Percentiles rank a stretch among this genome's conserved stretches.
phyloP scores from a whole-genome alignment of 1,140 invertebrate species.

The Anastrepha obliqua region DNA sequence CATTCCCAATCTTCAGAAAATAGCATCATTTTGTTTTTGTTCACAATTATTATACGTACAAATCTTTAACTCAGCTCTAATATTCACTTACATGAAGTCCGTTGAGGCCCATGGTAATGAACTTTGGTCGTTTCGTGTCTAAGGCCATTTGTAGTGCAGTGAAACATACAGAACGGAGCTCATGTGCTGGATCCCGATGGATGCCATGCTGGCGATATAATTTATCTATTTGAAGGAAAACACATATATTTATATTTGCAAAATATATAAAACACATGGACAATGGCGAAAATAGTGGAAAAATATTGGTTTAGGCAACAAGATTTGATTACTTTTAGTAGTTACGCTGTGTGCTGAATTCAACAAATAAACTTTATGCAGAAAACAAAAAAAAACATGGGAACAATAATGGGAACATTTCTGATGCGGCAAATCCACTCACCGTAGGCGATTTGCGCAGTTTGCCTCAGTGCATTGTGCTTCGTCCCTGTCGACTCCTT shows the following conservation, averaged over 20 bases:
- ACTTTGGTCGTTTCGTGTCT: conserved; percentile 89
- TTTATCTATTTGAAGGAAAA: conserved; percentile 79
- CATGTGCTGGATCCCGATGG: conserved; percentile 86
- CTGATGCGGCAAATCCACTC: conserved; percentile 62
- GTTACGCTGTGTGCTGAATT: too few species aligned
- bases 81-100: conserved; percentile 86
- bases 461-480: conserved; percentile 82
- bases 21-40: too few species aligned
- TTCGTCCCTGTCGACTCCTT: conserved; percentile 86
- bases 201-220: conserved; percentile 87
- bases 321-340: too few species aligned
- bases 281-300: too few species aligned
- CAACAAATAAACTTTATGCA: too few species aligned
- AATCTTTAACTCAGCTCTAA: not conserved
- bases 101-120: conserved; percentile 86
- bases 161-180: conserved; percentile 88
- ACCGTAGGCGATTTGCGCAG: conserved; percentile 88
- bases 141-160: conserved; percentile 88
- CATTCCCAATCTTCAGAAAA: too few species aligned
- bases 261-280: too few species aligned
- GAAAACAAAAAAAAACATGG: conserved; percentile 19
- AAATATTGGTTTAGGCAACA: too few species aligned
- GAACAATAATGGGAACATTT: not conserved
- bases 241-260: not conserved
- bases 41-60: not conserved